Evolutionary conservation across 1,140 invertebrate genomes (phyloP), one percentile per base, ranked within the genome.

Genomic region (Drosophila pectinifera): DNA sequence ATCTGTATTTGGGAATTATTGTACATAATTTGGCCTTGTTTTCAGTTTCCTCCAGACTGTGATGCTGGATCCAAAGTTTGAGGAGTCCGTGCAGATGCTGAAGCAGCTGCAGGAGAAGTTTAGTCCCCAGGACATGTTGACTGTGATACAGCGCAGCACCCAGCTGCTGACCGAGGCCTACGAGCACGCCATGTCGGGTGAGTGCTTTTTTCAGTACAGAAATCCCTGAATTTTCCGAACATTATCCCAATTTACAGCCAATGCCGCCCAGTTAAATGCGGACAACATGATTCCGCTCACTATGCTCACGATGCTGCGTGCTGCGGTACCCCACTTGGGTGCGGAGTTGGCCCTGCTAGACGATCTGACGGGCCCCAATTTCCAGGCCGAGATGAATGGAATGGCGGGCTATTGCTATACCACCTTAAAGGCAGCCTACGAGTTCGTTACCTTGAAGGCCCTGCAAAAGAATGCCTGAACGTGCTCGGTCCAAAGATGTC

Each of bases 381-480:
- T 91, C 34, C 86, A 92, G 73, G 80, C 77, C 18, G 90, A 92
- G 64, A 92, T 92, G 91, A 90, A 82, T 46, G 91, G 91, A 14
- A 79, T 92, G 78, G 88, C 90, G 5, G 91, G 91, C n/a, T 92
- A 92, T 53, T 92, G 91, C 53, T 91, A 91, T 41, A 92, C 91
- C 8, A 92, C 91, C 18, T 61, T 92, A 0, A 92, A 92, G 61
- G 91, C 88, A 16, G 83, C 83, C 42, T 88, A 88, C 34, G 83
- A 88, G 39, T 85, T 88, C 45, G 67, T 88, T 13, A 88, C 84
- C 7, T 42, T 79, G 51, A 57, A 49, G 18, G 59, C 79, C 1
- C 63, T 88, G 14, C 84, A 89, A 56, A 64, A 59, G 26, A 55
- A 43, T 8, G 51, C 46, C 38, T 85, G 73, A 84, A 62, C 39